These are phyloP conservation scores for Drosophila nikananu DNA, from an alignment of 1,140 invertebrate genomes.

Conservation along the genomic window DNA sequence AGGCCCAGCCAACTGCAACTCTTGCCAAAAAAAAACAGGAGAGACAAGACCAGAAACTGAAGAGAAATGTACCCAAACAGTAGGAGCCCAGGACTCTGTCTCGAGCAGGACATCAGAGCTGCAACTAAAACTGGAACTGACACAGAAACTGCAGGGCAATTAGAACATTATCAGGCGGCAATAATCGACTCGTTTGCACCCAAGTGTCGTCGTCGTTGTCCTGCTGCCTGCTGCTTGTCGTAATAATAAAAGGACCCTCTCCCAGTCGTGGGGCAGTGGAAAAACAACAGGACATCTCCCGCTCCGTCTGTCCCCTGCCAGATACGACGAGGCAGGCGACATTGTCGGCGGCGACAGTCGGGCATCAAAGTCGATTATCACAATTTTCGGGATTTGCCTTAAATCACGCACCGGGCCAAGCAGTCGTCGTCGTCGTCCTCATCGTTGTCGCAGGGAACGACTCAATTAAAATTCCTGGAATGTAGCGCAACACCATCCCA, in stretches of 20 bases:
- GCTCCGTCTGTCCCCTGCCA: not conserved
- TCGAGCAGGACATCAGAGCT: not conserved
- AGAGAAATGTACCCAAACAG: conserved; percentile 54
- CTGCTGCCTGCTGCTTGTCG: conserved; percentile 58
- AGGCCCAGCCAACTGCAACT: conserved; percentile 42
- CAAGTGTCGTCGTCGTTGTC: conserved; percentile 63
- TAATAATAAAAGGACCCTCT: conserved; percentile 56
- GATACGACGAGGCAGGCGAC: conserved; percentile 20
- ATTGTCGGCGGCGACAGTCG: conserved; percentile 49
- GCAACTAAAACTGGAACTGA: not conserved
- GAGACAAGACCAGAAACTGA: conserved; percentile 10
- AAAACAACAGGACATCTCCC: conserved; percentile 51
- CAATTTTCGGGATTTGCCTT: conserved; percentile 79
- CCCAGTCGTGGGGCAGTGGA: conserved; percentile 28
- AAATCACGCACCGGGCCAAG: conserved; percentile 67
- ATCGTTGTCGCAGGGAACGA: conserved; percentile 40
- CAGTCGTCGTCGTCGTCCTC: not conserved
- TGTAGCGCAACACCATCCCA: conserved; percentile 36
- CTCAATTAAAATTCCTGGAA: conserved; percentile 81
- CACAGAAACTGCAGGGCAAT: conserved; percentile 70
- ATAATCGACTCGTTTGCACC: conserved; percentile 82
- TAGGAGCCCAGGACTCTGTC: conserved; percentile 52
- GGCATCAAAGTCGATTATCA: conserved; percentile 79
- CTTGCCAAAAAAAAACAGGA: conserved; percentile 25
- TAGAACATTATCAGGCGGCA: conserved; percentile 81